A percentile compares a stretch with the other conserved stretches of the same genome.
These are phyloP conservation scores for Amphimallon solstitiale DNA, from an alignment of 2,888 invertebrate species.

Conservation along the genomic window DNA sequence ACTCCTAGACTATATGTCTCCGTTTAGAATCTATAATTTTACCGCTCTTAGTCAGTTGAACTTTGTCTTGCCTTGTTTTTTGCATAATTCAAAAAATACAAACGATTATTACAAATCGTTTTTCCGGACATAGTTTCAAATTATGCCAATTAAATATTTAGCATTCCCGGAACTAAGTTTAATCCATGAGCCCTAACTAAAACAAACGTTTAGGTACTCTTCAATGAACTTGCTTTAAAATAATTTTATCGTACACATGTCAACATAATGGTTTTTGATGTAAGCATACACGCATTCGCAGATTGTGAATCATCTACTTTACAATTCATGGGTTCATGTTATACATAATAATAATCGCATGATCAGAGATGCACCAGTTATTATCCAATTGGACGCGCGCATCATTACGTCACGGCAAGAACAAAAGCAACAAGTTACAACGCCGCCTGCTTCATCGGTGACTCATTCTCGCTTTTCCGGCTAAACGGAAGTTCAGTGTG, in stretches of 20 bases:
- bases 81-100: background rate
- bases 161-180: too few relatives aligned
- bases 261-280: too few relatives aligned
- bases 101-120: background rate
- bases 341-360: background rate
- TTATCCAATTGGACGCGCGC: conserved; percentile 3
- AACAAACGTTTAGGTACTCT: background rate
- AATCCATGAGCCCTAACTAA: too few relatives aligned
- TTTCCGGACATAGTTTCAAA: too few relatives aligned
- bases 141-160: too few relatives aligned
- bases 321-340: background rate
- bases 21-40: too few relatives aligned
- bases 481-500: conserved; percentile 28
- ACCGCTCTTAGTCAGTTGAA: too few relatives aligned
- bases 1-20: too few relatives aligned
- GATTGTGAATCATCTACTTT: background rate
- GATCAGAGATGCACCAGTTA: conserved; percentile 14
- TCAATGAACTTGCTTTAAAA: background rate
- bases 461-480: conserved; percentile 32
- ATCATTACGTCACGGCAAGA: conserved; percentile 14
- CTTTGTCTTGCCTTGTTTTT: too few relatives aligned
- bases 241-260: too few relatives aligned
- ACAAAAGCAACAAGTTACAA: conserved; percentile 25
- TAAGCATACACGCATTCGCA: too few relatives aligned
- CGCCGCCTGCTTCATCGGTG: conserved; percentile 15